Evolutionary conservation across 2,113 vertebrate genomes (phyloP).

Genomic region (Nothoprocta pentlandii): DNA sequence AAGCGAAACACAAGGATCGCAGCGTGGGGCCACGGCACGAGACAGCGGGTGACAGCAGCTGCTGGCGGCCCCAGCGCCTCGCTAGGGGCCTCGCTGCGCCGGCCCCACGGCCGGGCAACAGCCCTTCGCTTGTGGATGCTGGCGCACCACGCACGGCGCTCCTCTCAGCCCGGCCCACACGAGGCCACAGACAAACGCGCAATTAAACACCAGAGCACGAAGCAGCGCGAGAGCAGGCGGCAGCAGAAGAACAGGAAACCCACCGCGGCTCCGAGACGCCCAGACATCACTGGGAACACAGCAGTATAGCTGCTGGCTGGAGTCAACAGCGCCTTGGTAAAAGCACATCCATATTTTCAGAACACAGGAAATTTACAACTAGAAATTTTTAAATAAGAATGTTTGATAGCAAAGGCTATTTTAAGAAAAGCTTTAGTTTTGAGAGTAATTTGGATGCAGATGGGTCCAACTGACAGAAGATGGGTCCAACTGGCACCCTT

Average conservation of each 20-base stretch:
- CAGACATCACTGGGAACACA: neutral
- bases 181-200: neutral
- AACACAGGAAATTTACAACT: neutral
- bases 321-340: accelerated
- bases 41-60: too few relatives aligned
- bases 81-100: accelerated
- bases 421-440: neutral
- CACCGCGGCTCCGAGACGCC: neutral
- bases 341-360: accelerated
- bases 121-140: accelerated
- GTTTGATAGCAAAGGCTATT: neutral
- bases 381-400: neutral
- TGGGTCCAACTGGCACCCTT: neutral
- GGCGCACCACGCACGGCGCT: too few relatives aligned
- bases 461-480: neutral
- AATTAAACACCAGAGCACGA: neutral
- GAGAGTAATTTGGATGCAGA: neutral
- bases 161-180: too few relatives aligned
- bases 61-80: neutral
- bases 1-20: neutral
- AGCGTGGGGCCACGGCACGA: too few relatives aligned
- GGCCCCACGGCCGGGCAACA: neutral
- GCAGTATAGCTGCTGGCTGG: accelerated
- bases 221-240: neutral
- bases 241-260: neutral